Evolutionary conservation across 1,140 invertebrate genomes (phyloP).

Genomic region (Eupristina koningsbergeri): DNA sequence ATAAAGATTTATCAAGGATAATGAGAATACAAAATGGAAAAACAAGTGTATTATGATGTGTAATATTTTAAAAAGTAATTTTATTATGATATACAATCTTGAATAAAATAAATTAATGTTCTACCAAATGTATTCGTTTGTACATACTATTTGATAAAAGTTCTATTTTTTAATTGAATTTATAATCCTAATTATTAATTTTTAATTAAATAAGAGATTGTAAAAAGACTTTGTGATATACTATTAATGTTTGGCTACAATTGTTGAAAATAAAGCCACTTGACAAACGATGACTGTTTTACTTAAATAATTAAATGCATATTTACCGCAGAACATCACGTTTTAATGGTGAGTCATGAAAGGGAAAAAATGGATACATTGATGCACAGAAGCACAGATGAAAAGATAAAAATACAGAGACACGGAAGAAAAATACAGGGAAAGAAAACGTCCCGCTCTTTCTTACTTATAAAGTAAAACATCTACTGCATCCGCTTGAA

Average conservation of each 20-base stretch:
- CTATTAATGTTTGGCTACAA: neutral
- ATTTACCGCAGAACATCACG: conserved; percentile 61
- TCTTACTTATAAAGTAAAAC: neutral
- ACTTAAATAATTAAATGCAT: conserved; percentile 70
- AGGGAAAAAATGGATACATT: neutral
- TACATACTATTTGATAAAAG: neutral
- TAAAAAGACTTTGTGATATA: neutral
- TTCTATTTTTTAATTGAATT: neutral
- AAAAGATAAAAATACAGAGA: neutral
- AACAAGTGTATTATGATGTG: no score
- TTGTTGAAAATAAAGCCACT: conserved; percentile 13
- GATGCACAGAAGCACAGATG: conserved; percentile 32
- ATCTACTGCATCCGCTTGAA: neutral
- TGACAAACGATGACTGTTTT: conserved; percentile 62
- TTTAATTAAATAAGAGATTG: neutral
- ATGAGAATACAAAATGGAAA: no score
- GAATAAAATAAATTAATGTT: neutral
- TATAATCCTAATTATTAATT: no score
- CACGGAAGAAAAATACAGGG: neutral
- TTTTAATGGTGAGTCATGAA: conserved; percentile 64
- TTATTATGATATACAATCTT: neutral
- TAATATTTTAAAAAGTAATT: neutral
- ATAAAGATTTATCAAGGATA: no score
- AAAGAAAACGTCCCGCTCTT: neutral
- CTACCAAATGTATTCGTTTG: neutral